Evolutionary conservation across 2,888 invertebrate genomes (phyloP).

Genomic region (Oxycera nigricornis): DNA sequence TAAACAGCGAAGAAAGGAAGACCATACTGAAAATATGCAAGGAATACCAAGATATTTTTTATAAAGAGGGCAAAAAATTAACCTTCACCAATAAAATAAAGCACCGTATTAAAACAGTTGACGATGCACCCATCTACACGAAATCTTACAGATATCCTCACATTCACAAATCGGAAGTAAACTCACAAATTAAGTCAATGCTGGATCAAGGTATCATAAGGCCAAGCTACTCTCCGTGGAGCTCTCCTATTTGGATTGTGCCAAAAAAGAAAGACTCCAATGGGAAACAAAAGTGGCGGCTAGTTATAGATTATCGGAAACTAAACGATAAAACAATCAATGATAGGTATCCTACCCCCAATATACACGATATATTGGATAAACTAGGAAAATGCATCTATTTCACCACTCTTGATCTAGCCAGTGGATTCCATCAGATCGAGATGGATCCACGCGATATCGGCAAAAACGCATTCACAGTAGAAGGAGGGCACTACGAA

Average conservation of each 20-base stretch:
- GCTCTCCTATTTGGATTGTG: constrained; percentile 45
- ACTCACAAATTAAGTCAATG: neutral
- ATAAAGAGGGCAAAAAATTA: neutral
- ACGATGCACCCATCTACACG: neutral
- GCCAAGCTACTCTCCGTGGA: constrained; percentile 47
- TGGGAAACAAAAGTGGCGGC: constrained; percentile 46
- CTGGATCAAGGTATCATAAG: constrained; percentile 41
- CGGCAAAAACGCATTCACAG: constrained; percentile 57
- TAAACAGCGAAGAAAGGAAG: neutral
- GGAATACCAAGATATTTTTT: constrained; percentile 45
- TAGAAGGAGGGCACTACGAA: constrained; percentile 54
- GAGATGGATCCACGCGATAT: too few species aligned
- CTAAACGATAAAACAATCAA: too few species aligned
- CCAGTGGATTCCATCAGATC: too few species aligned
- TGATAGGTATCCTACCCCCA: too few species aligned
- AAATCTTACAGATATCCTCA: constrained; percentile 11
- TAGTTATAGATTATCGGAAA: constrained; percentile 50
- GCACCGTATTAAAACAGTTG: neutral
- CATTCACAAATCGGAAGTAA: neutral
- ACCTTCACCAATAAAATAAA: neutral
- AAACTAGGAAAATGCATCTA: too few species aligned
- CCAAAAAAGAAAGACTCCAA: neutral
- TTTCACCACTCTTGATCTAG: too few species aligned
- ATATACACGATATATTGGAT: too few species aligned
- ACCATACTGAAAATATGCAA: neutral